A percentile compares a stretch with the other conserved stretches of the same genome.
These are phyloP conservation scores for Benthochromis sp. DNA, from an alignment of 2,113 vertebrate genomes.

Conservation along the genomic window DNA sequence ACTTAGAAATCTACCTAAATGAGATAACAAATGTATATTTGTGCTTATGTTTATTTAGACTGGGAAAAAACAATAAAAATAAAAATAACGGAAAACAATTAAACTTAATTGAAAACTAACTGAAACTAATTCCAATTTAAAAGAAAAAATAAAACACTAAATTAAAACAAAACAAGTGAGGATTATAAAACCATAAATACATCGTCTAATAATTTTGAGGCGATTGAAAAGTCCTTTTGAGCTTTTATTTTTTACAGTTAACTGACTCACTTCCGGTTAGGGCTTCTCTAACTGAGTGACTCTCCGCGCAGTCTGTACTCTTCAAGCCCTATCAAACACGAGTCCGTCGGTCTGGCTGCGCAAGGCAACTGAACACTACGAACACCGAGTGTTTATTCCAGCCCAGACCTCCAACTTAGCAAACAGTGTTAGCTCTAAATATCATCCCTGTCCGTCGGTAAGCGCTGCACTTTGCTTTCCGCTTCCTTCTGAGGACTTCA, in stretches of 20 bases:
- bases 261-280: neutral
- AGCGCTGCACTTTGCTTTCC: neutral
- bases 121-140: neutral
- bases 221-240: neutral
- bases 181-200: neutral
- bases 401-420: neutral
- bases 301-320: neutral
- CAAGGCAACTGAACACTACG: constrained; percentile 23
- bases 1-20: neutral
- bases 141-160: neutral
- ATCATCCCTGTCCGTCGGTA: neutral
- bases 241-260: constrained; percentile 16
- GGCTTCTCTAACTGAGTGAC: fast-evolving
- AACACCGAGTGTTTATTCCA: neutral
- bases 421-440: neutral
- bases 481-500: neutral
- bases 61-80: neutral
- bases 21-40: neutral
- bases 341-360: constrained; percentile 32
- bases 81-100: neutral
- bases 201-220: neutral
- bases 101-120: neutral
- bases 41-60: neutral
- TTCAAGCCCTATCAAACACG: constrained; percentile 18
- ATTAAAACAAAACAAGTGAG: neutral